Base-by-base conservation (phyloP, 2,888 invertebrate genomes). In the Proisotoma minuta region DNA sequence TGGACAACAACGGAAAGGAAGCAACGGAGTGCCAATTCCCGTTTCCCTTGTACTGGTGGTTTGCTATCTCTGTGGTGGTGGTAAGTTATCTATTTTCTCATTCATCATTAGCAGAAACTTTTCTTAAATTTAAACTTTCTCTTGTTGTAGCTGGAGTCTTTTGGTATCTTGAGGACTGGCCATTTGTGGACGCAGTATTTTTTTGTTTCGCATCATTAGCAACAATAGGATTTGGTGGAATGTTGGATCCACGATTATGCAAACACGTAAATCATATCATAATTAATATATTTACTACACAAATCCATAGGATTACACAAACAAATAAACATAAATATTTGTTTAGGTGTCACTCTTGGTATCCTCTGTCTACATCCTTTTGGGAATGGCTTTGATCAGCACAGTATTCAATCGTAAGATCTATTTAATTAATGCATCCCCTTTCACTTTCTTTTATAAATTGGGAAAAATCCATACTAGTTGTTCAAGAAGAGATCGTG, bases 361-460 rank as follows among this genome's bases (percentile, higher is more conserved):
- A 57, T 89, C 89, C 73, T 88, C 89, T 49, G 84, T 87, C 4
- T 91, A 91, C 76, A 90, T 91, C 63, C 79, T 91, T 63, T 84
- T 89, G 29, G 91, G 91, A 50, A 88, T 91, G 84, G 90, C 89
- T 18, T 83, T 91, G 66, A 85, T 91, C 53, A 90, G 91, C 39
- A 90, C 89, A 87, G 90, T 90, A 78, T 91, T 91, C 79, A 89
- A 88, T 78, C 81, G 43, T 43, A 20, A 43, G 43, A 18, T 18
- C 15, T 10, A 34, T 34, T 15, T 15, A 34, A 34, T 34, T 34
- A 34, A 10, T 34, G 8, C 15, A 34, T 10, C 34, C 8, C 15
- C 8, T 15, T 34, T 34, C 34, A 34, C 34, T 10, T 34, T 34
- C 15, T 8, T 34, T 34, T 15, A 15, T 34, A 15, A 34, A 8